Evolutionary conservation across 2,113 vertebrate species (phyloP).

Genomic region (Haemorhous mexicanus): DNA sequence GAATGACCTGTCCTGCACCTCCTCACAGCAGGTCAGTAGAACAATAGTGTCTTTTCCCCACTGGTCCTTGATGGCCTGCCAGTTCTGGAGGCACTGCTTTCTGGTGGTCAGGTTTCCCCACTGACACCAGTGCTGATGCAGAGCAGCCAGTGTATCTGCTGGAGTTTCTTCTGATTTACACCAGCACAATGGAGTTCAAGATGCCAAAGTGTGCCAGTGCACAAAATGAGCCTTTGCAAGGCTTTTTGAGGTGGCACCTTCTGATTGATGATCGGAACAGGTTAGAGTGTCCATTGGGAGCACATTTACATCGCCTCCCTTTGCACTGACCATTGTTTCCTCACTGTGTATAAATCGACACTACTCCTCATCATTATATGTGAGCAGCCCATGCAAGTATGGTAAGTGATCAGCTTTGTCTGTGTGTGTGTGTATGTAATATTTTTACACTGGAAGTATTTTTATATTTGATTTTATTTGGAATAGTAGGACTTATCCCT

Average conservation of each 20-base stretch:
- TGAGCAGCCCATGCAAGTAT: slow-evolving; percentile 28
- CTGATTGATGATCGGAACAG: background rate
- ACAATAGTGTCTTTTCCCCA: slow-evolving; percentile 18
- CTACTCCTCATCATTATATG: background rate
- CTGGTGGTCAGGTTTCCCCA: background rate
- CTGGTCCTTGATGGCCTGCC: slow-evolving; percentile 36
- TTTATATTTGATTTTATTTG: background rate
- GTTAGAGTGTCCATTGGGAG: slow-evolving; percentile 9
- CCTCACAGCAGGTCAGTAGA: background rate
- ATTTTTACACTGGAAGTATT: background rate
- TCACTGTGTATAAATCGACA: slow-evolving; percentile 12
- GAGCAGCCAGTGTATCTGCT: background rate
- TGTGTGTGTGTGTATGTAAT: background rate
- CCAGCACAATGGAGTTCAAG: background rate
- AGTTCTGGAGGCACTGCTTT: background rate
- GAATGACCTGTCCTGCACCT: slow-evolving; percentile 24
- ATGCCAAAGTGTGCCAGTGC: background rate
- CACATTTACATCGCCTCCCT: background rate
- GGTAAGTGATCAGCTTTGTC: slow-evolving; percentile 27
- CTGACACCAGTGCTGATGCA: background rate
- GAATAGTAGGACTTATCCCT: background rate
- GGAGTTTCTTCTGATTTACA: background rate
- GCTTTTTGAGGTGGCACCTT: background rate
- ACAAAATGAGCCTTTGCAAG: background rate
- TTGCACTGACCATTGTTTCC: slow-evolving; percentile 46